Evolutionary conservation across 1,140 invertebrate genomes (phyloP).

Genomic region (Pseudomyrmex gracilis): DNA sequence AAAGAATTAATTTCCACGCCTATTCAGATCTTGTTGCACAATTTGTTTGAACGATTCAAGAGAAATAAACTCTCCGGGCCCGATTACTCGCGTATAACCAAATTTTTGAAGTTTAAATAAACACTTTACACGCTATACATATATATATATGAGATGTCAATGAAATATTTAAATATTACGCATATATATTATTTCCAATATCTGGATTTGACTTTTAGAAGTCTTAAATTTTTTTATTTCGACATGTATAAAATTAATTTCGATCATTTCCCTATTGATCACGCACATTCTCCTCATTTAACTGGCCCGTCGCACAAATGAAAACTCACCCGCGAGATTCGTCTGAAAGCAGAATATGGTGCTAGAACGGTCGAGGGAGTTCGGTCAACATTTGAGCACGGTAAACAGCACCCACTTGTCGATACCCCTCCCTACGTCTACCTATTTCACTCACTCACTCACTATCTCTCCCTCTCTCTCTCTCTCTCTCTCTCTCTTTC

Average conservation of each 20-base stretch:
- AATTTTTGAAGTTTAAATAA: too few species aligned
- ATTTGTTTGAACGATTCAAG: constrained; percentile 37
- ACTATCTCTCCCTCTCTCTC: constrained; percentile 20
- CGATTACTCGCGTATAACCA: not conserved
- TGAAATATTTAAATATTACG: too few species aligned
- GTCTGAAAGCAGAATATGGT: constrained; percentile 77
- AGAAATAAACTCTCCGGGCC: not conserved
- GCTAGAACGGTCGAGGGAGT: constrained; percentile 68
- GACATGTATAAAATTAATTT: constrained; percentile 10
- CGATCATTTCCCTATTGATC: not conserved
- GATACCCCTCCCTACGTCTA: constrained; percentile 17
- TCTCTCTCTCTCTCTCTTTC: not conserved
- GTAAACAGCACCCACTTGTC: constrained; percentile 75
- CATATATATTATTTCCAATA: too few species aligned
- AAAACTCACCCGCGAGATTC: constrained; percentile 65
- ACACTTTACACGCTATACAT: too few species aligned
- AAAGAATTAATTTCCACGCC: not conserved
- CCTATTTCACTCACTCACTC: not conserved
- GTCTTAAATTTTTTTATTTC: too few species aligned
- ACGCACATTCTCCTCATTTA: constrained; percentile 20
- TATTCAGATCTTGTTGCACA: constrained; percentile 22
- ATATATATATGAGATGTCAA: too few species aligned
- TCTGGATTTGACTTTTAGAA: too few species aligned
- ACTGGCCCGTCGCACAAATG: constrained; percentile 29
- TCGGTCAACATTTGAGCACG: constrained; percentile 81